Percentiles rank a stretch among this genome's conserved stretches.
These are phyloP conservation scores for Emmelina monodactyla DNA, from an alignment of 2,888 invertebrate genomes.

Conservation along the genomic window DNA sequence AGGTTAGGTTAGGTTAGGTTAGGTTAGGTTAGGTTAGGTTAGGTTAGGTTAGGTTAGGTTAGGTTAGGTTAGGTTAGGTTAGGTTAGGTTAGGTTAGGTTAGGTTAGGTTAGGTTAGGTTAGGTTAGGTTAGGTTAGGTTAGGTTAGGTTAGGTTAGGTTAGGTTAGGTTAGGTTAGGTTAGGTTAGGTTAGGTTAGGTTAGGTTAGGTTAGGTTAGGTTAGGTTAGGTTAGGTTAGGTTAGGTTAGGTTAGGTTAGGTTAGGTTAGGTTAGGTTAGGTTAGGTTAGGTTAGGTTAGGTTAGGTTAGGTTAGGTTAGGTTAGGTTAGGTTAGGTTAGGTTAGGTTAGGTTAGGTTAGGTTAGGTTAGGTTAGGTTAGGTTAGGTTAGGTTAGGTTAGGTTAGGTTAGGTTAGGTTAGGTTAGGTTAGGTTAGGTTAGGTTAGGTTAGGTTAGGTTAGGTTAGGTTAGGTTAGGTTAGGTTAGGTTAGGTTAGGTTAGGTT, in stretches of 20 bases:
- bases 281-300: slow-evolving; percentile 4
- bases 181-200: slow-evolving; percentile 12
- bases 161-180: slow-evolving; percentile 15
- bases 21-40: slow-evolving; percentile 18
- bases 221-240: slow-evolving; percentile 13
- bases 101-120: slow-evolving; percentile 15
- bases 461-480: slow-evolving; percentile 4
- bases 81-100: slow-evolving; percentile 15
- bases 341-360: slow-evolving; percentile 4
- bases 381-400: slow-evolving; percentile 2
- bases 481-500: slow-evolving; percentile 1
- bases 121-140: slow-evolving; percentile 14
- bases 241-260: slow-evolving; percentile 14
- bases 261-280: slow-evolving; percentile 8
- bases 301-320: slow-evolving; percentile 2
- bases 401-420: slow-evolving; percentile 2
- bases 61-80: slow-evolving; percentile 18
- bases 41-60: slow-evolving; percentile 18
- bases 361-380: slow-evolving; percentile 1
- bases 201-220: slow-evolving; percentile 4
- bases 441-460: slow-evolving; percentile 4
- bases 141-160: slow-evolving; percentile 16
- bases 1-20: slow-evolving; percentile 18
- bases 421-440: slow-evolving; percentile 1
- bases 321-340: slow-evolving; percentile 4